Base-by-base conservation (phyloP, 2,797 vertebrate species). In the Macropus fuliginosus region DNA sequence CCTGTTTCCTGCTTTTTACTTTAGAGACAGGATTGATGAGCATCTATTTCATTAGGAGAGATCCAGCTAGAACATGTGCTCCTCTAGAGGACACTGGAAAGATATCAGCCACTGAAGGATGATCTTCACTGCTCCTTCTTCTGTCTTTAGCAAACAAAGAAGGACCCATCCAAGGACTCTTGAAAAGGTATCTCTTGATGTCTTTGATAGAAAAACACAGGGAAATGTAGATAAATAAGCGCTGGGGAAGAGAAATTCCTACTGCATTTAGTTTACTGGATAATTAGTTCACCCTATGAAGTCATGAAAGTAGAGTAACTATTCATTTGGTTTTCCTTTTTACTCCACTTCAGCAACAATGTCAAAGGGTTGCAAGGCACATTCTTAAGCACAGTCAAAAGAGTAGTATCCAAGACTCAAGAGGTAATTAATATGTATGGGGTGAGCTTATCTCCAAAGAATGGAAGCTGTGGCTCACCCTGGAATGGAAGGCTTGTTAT, bases 141-240 rank as follows among this genome's bases (percentile, higher is more conserved):
- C 93, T 54, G 90, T 95, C 94, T 92, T 87, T 57, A 40, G 94
- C 21, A 97, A 57, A 92, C n/a, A 56, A 55, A 46, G 55, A 46
- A 92, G 55, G 16, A 10, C 28, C 91, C 56, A 93, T 91, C 9
- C 92, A 95, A 5, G 55, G 94, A 24, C 90, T 54, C 24, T 95
- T 96, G 66, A 94, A 93, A 93, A 93, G 57, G n/a, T 56, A 52
- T n/a, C 31, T 90, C 90, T 96, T 90, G 59, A 96, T 96, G 94
- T 96, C 56, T 94, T 92, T 96, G n/a, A 91, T 81, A 89, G 93
- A 21, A 93, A 50, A 89, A 0, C 5, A 93, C 62, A 96, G 40
- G 91, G 34, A 89, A 94, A 95, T 95, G 55, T 74, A 28, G 21
- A 16, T 5, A 66, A 74, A 90, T 12, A 54, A 91, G n/a, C 5